These are phyloP conservation scores for Urocolius indicus DNA, from an alignment of 2,113 vertebrate species.

Conservation along the genomic window DNA sequence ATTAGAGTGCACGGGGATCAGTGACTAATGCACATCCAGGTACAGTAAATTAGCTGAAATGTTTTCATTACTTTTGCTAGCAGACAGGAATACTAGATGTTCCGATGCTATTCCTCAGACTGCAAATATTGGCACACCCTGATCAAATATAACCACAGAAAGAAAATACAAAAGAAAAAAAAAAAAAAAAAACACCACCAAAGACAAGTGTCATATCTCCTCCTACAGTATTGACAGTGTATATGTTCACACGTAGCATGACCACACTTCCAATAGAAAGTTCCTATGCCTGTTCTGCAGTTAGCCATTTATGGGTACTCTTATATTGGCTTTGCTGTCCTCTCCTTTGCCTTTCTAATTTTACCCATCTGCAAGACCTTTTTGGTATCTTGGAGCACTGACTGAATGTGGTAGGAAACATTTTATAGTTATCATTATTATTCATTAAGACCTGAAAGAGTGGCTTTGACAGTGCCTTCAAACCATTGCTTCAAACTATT, in stretches of 20 bases:
- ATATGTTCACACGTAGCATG: neutral
- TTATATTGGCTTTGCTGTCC: neutral
- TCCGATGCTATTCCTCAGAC: neutral
- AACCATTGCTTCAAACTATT: neutral
- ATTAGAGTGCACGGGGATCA: neutral
- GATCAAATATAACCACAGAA: slow-evolving; percentile 6
- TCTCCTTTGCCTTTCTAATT: neutral
- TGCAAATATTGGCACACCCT: slow-evolving; percentile 35
- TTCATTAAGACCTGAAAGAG: neutral
- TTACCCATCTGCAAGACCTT: neutral
- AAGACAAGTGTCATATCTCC: neutral
- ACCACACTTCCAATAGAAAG: neutral
- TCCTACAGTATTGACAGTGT: neutral
- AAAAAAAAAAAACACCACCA: neutral
- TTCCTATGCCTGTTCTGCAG: neutral
- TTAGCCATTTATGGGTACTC: rapidly evolving
- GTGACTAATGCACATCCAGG: slow-evolving; percentile 1
- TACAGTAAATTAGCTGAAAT: neutral
- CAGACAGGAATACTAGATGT: neutral
- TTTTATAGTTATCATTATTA: neutral
- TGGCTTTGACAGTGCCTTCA: neutral
- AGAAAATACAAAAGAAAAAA: slow-evolving; percentile 27
- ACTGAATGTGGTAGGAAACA: neutral
- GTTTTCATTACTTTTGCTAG: slow-evolving; percentile 38
- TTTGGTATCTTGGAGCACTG: neutral